These are phyloP conservation scores for Tortricodes alternella DNA, from an alignment of 2,888 invertebrate genomes.

Conservation along the genomic window DNA sequence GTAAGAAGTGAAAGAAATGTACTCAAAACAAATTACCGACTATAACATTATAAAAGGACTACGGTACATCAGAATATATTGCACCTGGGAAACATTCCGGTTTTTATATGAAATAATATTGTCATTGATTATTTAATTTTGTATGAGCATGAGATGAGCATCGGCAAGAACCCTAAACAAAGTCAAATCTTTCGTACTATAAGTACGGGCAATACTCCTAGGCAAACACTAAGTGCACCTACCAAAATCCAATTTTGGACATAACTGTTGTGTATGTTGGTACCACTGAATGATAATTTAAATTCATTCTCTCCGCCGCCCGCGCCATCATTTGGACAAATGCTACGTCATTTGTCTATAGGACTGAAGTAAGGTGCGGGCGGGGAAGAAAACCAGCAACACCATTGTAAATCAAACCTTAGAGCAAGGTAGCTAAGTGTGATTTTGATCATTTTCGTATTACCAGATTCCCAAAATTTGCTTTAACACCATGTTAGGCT, in stretches of 20 bases:
- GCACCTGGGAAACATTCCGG: too few species aligned
- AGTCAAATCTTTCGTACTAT: too few species aligned
- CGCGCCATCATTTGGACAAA: conserved; percentile 84
- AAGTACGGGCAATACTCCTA: neutral
- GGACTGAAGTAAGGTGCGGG: conserved; percentile 62
- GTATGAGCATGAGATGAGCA: too few species aligned
- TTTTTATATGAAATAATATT: too few species aligned
- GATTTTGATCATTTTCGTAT: conserved; percentile 47
- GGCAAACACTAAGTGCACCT: conserved; percentile 41
- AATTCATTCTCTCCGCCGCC: conserved; percentile 84
- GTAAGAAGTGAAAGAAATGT: too few species aligned
- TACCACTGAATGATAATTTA: conserved; percentile 84
- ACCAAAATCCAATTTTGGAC: conserved; percentile 68
- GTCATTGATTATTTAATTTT: too few species aligned
- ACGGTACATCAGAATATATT: too few species aligned
- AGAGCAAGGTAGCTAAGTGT: conserved; percentile 41
- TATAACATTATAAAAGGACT: too few species aligned
- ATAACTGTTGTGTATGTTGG: conserved; percentile 72
- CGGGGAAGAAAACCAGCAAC: conserved; percentile 44
- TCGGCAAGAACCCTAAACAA: too few species aligned
- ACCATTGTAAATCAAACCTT: conserved; percentile 51
- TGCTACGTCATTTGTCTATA: conserved; percentile 82
- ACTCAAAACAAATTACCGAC: too few species aligned
- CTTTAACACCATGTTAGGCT: conserved; percentile 51
- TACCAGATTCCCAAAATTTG: conserved; percentile 74